A percentile compares a stretch with the other conserved stretches of the same genome.
Conservation (phyloP, 2,113 vertebrate species). For the Cairina moschata region DNA sequence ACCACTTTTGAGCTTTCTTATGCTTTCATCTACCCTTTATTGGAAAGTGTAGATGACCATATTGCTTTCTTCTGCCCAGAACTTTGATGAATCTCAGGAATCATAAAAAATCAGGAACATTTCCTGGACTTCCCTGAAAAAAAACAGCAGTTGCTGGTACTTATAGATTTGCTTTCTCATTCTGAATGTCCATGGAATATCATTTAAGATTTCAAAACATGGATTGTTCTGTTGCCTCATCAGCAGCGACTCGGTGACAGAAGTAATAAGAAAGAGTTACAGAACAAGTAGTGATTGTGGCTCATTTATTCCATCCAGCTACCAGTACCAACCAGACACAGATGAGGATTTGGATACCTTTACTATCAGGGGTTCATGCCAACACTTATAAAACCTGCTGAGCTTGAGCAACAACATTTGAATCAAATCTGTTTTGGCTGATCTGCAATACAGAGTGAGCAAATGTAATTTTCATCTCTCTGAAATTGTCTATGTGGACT, state of each 20-base stretch:
- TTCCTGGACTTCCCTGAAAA: neutral
- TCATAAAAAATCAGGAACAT: neutral
- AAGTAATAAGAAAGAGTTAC: neutral
- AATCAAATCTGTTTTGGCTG: neutral
- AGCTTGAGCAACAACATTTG: neutral
- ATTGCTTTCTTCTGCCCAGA: neutral
- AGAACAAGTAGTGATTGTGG: neutral
- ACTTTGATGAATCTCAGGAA: neutral
- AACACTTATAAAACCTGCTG: neutral
- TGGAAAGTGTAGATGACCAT: neutral
- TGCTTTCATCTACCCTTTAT: neutral
- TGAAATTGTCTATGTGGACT: accelerated
- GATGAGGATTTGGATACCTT: neutral
- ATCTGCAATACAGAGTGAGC: accelerated
- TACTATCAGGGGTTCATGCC: neutral
- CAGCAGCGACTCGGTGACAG: neutral
- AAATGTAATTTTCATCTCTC: neutral
- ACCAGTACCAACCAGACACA: neutral
- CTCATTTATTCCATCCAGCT: neutral
- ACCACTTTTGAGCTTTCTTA: neutral
- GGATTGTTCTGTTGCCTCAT: neutral
- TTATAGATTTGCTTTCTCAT: neutral
- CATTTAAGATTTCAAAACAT: neutral
- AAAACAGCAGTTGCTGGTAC: neutral
- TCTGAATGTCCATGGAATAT: neutral